phyloP scores from a whole-genome alignment of 2,888 invertebrate species.

The Meandrusa payeni region DNA sequence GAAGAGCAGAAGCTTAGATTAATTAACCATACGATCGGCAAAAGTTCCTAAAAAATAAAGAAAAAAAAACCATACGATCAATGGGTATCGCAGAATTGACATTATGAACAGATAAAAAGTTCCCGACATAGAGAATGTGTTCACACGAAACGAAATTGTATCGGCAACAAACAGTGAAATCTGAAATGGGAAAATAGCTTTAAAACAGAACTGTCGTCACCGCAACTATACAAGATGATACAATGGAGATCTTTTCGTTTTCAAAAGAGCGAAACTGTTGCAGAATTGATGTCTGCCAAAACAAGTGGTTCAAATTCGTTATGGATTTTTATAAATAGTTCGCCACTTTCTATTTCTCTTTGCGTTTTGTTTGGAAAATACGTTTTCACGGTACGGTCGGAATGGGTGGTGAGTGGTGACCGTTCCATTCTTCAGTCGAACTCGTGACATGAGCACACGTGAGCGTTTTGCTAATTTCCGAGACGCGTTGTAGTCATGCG shows the following conservation, averaged over 20 bases:
- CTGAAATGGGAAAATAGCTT: constrained; percentile 30
- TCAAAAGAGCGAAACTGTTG: constrained; percentile 3
- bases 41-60: too few relatives aligned
- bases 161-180: constrained; percentile 30
- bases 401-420: constrained; percentile 34
- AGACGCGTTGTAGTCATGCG: constrained; percentile 33
- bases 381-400: constrained; percentile 44
- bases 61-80: too few relatives aligned
- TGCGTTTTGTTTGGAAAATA: constrained; percentile 27
- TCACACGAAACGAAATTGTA: constrained; percentile 28
- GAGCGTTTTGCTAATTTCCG: constrained; percentile 39
- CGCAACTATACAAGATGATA: too few relatives aligned
- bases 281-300: constrained; percentile 8
- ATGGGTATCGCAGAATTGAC: too few relatives aligned
- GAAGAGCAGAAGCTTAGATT: too few relatives aligned
- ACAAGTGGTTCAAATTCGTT: constrained; percentile 26
- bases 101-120: constrained; percentile 7
- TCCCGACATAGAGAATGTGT: too few relatives aligned
- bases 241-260: too few relatives aligned
- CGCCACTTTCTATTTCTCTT: constrained; percentile 36
- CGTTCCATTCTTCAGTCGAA: constrained; percentile 36
- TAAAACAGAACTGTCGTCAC: constrained; percentile 15
- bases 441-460: constrained; percentile 34
- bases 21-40: too few relatives aligned
- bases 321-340: constrained; percentile 26